These are phyloP conservation scores for Synanthedon vespiformis DNA, from an alignment of 2,888 invertebrate species.

Conservation along the genomic window DNA sequence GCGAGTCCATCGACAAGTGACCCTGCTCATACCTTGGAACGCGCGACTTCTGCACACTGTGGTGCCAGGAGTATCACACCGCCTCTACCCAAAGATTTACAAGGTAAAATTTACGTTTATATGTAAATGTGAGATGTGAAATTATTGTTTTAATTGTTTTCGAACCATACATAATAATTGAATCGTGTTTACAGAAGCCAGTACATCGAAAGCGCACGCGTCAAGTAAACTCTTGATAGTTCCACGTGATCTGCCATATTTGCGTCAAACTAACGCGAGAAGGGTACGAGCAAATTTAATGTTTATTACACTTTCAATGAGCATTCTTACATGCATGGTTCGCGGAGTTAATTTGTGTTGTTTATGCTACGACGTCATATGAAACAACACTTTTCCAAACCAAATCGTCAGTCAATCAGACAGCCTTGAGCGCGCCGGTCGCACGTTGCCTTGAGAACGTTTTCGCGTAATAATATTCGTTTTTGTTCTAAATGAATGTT, in stretches of 20 bases:
- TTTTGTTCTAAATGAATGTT: neutral
- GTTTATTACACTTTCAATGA: too few relatives aligned
- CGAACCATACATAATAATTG: neutral
- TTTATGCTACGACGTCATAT: neutral
- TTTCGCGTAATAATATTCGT: neutral
- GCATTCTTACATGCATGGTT: too few relatives aligned
- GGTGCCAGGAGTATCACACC: conserved; percentile 37
- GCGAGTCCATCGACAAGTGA: conserved; percentile 41
- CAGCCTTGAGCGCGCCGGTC: neutral
- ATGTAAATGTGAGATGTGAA: neutral
- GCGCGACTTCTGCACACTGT: conserved; percentile 31
- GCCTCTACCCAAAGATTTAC: conserved; percentile 43
- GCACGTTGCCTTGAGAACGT: neutral
- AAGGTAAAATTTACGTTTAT: conserved; percentile 28
- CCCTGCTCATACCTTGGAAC: conserved; percentile 30
- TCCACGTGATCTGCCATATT: conserved; percentile 60
- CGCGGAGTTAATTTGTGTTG: neutral
- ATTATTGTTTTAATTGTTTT: neutral
- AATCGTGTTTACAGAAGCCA: conserved; percentile 37
- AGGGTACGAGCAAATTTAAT: conserved; percentile 34
- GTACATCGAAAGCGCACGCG: conserved; percentile 47
- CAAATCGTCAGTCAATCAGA: neutral
- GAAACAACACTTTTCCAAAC: neutral
- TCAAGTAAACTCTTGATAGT: conserved; percentile 59
- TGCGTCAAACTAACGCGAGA: conserved; percentile 67